These are phyloP conservation scores for Picus viridis DNA, from an alignment of 2,797 vertebrate species.

Conservation along the genomic window DNA sequence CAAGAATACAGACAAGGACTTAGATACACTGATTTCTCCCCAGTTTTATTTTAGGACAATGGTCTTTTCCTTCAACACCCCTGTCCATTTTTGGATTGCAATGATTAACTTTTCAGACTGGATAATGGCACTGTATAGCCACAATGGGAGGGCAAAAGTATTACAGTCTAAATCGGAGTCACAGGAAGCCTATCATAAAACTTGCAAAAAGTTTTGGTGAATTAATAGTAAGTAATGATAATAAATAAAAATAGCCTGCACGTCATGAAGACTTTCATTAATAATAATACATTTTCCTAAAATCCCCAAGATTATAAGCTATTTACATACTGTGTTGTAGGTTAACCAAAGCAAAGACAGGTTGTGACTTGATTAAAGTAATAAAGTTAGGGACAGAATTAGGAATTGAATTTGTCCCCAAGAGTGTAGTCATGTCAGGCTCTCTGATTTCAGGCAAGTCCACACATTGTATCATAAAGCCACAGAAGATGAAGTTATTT, in stretches of 20 bases:
- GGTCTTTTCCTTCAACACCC: not conserved
- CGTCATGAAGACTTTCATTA: conserved; percentile 23
- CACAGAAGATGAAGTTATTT: conserved; percentile 38
- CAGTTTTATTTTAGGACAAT: not conserved
- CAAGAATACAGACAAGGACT: not conserved
- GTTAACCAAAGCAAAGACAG: conserved; percentile 28
- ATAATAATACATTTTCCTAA: conserved; percentile 38
- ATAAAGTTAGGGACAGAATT: not conserved
- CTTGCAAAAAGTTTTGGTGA: conserved; percentile 12
- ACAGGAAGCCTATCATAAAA: not conserved
- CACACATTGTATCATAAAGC: not conserved
- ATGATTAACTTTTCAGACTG: not conserved
- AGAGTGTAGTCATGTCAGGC: not conserved
- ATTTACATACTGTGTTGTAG: conserved; percentile 21
- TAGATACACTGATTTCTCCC: not conserved
- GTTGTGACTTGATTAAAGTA: conserved; percentile 26
- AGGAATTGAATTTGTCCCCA: not conserved
- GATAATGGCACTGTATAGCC: not conserved
- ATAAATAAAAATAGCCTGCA: conserved; percentile 50
- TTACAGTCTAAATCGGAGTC: not conserved
- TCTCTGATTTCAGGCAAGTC: conserved; percentile 10
- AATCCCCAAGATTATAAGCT: not conserved
- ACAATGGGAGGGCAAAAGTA: not conserved
- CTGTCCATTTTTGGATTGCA: not conserved
- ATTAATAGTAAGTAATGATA: conserved; percentile 20